Base-by-base conservation (phyloP, 23 tunicate species). In the Ascidia mentula region DNA sequence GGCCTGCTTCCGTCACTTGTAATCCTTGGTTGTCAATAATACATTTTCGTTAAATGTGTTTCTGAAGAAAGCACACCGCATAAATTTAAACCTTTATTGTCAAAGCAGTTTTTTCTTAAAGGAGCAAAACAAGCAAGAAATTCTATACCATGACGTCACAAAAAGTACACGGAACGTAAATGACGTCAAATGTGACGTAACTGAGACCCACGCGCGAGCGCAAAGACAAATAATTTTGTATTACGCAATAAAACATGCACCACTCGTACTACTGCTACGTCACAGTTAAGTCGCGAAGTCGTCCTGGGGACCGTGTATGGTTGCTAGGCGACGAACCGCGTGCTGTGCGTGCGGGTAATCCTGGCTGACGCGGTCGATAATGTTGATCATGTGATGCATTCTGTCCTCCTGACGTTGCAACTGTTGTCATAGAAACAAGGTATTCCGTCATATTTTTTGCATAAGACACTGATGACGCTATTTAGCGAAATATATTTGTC, bases 301-400 rank as follows among this genome's bases (percentile, higher is more conserved):
- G 65, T 53, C 65, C 13, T 53, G 65, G 2, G 87, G 87, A 32
- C 94, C 88, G 75, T 74, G 77, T 5, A 65, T 38, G 35, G 77
- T 81, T 39, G 73, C 73, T 26, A 90, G 59, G 33, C 90, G 70
- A 39, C 96, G 75, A 13, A 90, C 71, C 36, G 89, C 87, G 70
- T 90, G 96, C 73, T 82, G 87, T 0, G 96, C 87, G 70, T 90
- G 90, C 26, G 96, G 96, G 45, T 69, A 85, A 32, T 90, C 96
- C 79, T 90, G 96, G 73, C 86, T 81, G 1, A 90, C 22, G 0
- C 96, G 82, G 73, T 90, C 96, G 61, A 90, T 32, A 31, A 90
- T 90, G 74, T 85, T 90, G 31, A 90, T 82, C 69, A 84, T 85
- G 78, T 90, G 96, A 72, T 90, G 82, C 34, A 90, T 45, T 7